Conservation (phyloP, 1,140 invertebrate genomes). For the Tetramorium parvispinum region DNA sequence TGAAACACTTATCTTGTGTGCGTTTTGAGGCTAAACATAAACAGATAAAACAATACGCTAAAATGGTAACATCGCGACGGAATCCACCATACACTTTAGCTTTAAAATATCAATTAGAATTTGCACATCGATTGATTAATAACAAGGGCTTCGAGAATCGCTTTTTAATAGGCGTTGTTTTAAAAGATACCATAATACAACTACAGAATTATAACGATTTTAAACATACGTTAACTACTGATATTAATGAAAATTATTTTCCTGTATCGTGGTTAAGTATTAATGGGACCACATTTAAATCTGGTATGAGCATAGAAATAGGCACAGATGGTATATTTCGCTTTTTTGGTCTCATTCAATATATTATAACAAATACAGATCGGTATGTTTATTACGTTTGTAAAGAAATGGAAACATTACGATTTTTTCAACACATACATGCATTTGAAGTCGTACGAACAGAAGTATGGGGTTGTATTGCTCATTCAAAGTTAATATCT, state of each 20-base stretch:
- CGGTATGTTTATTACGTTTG: background rate
- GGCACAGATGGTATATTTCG: background rate
- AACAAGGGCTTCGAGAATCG: background rate
- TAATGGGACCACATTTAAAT: background rate
- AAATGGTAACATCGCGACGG: background rate
- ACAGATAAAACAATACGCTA: background rate
- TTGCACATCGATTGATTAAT: background rate
- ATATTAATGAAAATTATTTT: constrained; percentile 16
- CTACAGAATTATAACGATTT: background rate
- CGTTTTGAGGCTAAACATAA: background rate
- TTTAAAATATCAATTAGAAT: background rate
- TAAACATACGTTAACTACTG: background rate
- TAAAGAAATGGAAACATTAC: background rate
- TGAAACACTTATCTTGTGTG: background rate
- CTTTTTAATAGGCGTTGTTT: background rate
- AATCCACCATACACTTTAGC: background rate
- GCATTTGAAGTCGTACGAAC: background rate
- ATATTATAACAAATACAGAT: constrained; percentile 15
- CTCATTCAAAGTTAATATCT: constrained; percentile 1
- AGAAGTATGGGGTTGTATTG: background rate
- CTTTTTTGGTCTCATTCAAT: background rate
- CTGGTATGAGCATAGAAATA: constrained; percentile 1
- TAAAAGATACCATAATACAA: background rate
- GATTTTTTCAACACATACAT: background rate
- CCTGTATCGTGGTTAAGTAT: background rate